Conservation (phyloP, 1,140 invertebrate genomes). For the Mycetomoellerius zeteki region DNA sequence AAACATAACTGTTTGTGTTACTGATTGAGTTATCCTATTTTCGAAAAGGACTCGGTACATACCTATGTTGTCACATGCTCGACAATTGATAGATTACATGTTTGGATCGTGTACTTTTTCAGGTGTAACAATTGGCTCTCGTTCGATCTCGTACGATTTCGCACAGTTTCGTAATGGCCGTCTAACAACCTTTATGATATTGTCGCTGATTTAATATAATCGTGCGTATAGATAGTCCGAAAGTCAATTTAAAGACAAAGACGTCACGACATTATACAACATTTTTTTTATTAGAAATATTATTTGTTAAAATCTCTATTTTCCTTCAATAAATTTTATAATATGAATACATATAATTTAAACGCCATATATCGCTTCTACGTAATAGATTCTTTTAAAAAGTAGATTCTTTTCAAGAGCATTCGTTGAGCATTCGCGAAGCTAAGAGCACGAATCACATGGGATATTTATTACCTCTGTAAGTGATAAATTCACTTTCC, state of each 20-base stretch:
- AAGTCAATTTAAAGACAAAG: background rate
- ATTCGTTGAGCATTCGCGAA: background rate
- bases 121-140: background rate
- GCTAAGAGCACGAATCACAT: background rate
- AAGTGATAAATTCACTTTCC: constrained; percentile 54
- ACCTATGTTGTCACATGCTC: background rate
- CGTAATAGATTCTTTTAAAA: background rate
- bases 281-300: background rate
- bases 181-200: background rate
- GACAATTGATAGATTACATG: background rate
- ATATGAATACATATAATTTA: background rate
- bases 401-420: background rate
- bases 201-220: background rate
- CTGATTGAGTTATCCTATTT: background rate
- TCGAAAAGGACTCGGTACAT: background rate
- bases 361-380: background rate
- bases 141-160: background rate
- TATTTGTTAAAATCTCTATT: background rate
- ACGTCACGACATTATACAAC: background rate
- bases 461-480: constrained; percentile 20
- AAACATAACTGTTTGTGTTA: background rate
- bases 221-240: background rate
- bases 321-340: background rate
- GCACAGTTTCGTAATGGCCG: background rate
- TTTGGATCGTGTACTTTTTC: background rate